Base-by-base conservation (phyloP, 1,140 invertebrate species). In the Neodiprion pinetum region DNA sequence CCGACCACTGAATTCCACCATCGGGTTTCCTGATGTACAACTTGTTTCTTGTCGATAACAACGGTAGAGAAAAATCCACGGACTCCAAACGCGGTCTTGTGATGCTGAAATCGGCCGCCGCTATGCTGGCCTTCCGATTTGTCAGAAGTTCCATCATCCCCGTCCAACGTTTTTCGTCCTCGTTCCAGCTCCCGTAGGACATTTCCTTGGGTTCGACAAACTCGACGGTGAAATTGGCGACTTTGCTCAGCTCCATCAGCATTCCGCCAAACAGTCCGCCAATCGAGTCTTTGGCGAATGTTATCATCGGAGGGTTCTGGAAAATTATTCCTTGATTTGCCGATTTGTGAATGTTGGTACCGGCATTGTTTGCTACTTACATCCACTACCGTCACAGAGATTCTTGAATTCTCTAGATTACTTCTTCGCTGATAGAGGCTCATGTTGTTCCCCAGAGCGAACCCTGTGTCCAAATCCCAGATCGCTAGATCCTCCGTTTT, bases 41-140 rank as follows among this genome's bases (percentile, higher is more conserved):
- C 10, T 10, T 40, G 4, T 70, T 75, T 9, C 48, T 67, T 0
- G 78, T 71, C 8, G 79, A 50, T 28, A 83, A 10, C 40, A 86
- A 49, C 0, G 84, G 81, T 2, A 76, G 9, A 9, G 80, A 80
- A 17, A 80, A 86, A 70, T 85, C 83, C 9, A 82, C 76, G n/a
- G 71, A 75, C 14, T 76, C 23, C 0, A 83, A 21, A 21, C 84
- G 75, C 0, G 47, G 23, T 8, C 75, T 77, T 9, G 80, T 80
- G 72, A 86, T 80, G 1, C 79, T 78, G 65, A 85, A 77, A 23
- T 84, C 84, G 1, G 77, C 77, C 0, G 79, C 75, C 1, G 79
- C 82, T 0, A 86, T 23, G 10, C 85, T 82, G 1, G 75, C 78
- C 50, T 78, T 67, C 7, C 72, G n/a, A 8, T 48, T 28, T 2